Evolutionary conservation across 2,888 invertebrate species (phyloP).

Genomic region (Agriopis aurantiaria): DNA sequence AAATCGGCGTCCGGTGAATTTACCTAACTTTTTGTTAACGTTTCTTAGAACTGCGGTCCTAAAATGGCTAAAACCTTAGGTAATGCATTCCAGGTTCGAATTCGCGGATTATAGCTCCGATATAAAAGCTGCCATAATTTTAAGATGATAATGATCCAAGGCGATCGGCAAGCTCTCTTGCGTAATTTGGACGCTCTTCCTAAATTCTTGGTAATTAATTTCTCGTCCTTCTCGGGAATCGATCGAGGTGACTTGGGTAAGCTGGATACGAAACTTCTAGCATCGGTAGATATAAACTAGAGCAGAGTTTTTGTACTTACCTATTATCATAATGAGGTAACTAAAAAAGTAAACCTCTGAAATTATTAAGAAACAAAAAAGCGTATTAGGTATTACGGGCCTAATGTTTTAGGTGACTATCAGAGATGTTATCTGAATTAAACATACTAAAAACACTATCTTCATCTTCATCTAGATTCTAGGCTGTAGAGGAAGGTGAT

Average conservation of each 20-base stretch:
- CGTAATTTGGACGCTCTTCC: conserved; percentile 52
- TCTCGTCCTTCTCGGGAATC: conserved; percentile 58
- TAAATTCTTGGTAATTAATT: conserved; percentile 63
- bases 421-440: no score
- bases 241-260: conserved; percentile 29
- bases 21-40: conserved; percentile 81
- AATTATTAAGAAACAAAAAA: no score
- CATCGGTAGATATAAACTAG: background rate
- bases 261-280: conserved; percentile 15
- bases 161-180: conserved; percentile 55
- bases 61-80: conserved; percentile 62
- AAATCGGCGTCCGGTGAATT: conserved; percentile 83
- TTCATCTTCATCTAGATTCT: no score
- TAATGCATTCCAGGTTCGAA: conserved; percentile 72
- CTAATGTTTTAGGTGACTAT: no score
- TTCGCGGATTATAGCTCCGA: conserved; percentile 61
- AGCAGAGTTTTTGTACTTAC: background rate
- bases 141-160: conserved; percentile 72
- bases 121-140: conserved; percentile 81
- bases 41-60: conserved; percentile 76
- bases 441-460: no score
- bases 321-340: background rate
- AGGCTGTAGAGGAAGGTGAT: no score
- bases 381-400: no score
- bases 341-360: background rate